These are phyloP conservation scores for Numida meleagris DNA, from an alignment of 2,113 vertebrate species.

Conservation along the genomic window DNA sequence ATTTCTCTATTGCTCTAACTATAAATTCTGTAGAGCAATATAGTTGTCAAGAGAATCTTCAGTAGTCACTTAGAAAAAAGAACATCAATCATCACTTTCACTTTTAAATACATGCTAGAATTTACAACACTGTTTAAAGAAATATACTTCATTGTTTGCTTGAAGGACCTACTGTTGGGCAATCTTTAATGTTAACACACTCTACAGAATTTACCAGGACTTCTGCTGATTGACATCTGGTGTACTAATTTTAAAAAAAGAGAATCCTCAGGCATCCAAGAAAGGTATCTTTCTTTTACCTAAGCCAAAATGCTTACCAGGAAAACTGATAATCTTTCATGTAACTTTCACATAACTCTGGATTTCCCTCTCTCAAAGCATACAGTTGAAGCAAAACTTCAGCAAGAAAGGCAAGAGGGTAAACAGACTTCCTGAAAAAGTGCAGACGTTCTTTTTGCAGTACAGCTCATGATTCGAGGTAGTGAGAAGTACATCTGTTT, in stretches of 20 bases:
- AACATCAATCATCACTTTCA: background rate
- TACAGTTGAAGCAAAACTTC: background rate
- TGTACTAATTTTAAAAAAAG: slow-evolving; percentile 1
- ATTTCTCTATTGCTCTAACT: background rate
- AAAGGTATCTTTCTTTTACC: background rate
- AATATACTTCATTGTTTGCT: background rate
- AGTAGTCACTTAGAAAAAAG: background rate
- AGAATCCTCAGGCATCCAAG: background rate
- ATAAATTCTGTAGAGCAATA: background rate
- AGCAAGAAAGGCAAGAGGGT: background rate
- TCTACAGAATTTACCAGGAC: background rate
- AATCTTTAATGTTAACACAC: background rate
- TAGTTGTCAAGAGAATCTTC: background rate
- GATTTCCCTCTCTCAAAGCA: background rate
- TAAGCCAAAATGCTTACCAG: background rate
- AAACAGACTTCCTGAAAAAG: background rate
- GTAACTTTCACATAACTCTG: background rate
- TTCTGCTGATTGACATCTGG: background rate
- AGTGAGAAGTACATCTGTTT: background rate
- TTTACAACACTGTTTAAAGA: background rate
- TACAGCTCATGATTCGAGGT: background rate
- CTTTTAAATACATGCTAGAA: background rate
- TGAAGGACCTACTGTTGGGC: background rate
- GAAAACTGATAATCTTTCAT: background rate
- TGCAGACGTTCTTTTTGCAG: background rate